These are phyloP conservation scores for Cirrhinus molitorella DNA, from an alignment of 2,797 vertebrate species.

Conservation along the genomic window DNA sequence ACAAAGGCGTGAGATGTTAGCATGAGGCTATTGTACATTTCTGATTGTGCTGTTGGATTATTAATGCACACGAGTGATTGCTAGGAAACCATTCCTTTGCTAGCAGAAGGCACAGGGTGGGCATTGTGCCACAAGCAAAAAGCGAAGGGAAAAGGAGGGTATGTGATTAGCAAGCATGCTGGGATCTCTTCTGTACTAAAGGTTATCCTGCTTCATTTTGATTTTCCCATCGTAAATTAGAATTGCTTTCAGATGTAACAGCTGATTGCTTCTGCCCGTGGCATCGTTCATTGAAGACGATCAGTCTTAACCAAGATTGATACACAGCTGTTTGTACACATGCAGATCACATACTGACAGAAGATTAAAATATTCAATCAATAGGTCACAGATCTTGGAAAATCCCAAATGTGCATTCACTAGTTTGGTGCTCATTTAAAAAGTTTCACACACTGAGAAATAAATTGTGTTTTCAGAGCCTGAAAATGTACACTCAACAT, in stretches of 20 bases:
- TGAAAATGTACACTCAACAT: neutral
- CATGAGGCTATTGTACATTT: constrained; percentile 14
- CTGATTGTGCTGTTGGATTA: constrained; percentile 31
- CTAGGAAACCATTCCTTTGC: constrained; percentile 4
- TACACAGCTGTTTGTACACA: constrained; percentile 17
- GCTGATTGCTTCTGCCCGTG: constrained; percentile 20
- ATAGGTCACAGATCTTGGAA: neutral
- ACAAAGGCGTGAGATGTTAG: constrained; percentile 30
- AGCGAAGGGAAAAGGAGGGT: neutral
- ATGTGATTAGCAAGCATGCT: constrained; percentile 24
- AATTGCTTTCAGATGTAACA: constrained; percentile 32
- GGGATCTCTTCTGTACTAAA: constrained; percentile 15
- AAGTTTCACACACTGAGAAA: neutral
- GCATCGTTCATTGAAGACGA: neutral
- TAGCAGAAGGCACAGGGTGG: neutral
- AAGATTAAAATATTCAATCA: neutral
- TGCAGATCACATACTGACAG: constrained; percentile 24
- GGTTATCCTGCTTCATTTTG: constrained; percentile 27
- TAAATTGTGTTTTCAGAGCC: neutral
- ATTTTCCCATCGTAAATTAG: constrained; percentile 3
- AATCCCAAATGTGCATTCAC: neutral
- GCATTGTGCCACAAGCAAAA: constrained; percentile 9
- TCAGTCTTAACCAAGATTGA: neutral
- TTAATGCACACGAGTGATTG: constrained; percentile 19
- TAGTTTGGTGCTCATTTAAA: neutral